These are phyloP conservation scores for Norana najaformis DNA, from an alignment of 2,888 invertebrate species.

Conservation along the genomic window DNA sequence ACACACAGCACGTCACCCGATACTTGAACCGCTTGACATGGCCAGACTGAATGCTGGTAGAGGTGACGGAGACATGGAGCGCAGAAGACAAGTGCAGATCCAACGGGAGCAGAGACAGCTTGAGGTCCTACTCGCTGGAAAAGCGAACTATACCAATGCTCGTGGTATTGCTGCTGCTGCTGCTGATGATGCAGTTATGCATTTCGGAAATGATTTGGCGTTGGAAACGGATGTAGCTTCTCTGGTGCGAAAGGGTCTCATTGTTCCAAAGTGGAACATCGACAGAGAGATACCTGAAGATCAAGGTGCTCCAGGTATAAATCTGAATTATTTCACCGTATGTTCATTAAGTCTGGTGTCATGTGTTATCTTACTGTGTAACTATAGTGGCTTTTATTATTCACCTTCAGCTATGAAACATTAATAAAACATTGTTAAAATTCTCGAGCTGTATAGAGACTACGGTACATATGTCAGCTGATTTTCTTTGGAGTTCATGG, in stretches of 20 bases:
- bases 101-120: background rate
- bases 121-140: background rate
- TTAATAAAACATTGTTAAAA: no score
- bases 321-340: background rate
- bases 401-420: no score
- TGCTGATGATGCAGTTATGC: background rate
- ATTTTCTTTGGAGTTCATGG: no score
- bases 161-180: background rate
- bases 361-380: no score
- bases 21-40: background rate
- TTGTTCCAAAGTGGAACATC: slow-evolving; percentile 29
- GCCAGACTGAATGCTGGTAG: background rate
- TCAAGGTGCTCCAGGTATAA: slow-evolving; percentile 31
- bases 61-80: background rate
- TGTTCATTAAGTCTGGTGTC: background rate
- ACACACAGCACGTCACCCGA: background rate
- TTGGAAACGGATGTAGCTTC: slow-evolving; percentile 18
- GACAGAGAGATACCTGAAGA: slow-evolving; percentile 26
- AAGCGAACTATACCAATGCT: background rate
- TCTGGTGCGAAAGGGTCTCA: slow-evolving; percentile 25
- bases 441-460: no score
- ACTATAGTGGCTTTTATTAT: no score
- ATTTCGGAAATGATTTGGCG: background rate
- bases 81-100: background rate
- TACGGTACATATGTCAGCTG: no score